A percentile compares a stretch with the other conserved stretches of the same genome.
Conservation (phyloP, 2,113 vertebrate genomes). For the Crypturellus undulatus region DNA sequence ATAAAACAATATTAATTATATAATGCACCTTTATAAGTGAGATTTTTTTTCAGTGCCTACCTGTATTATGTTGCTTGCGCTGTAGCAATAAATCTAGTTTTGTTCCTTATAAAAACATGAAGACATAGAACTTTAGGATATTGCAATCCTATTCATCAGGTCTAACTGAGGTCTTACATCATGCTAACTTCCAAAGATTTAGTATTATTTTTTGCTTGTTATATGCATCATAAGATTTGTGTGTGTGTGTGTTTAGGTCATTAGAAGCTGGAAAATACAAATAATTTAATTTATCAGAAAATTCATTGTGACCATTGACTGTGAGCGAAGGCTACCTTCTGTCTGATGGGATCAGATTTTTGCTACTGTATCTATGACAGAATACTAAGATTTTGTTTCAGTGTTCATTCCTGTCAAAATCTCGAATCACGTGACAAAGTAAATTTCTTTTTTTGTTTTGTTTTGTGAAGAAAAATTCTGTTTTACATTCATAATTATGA, state of each 20-base stretch:
- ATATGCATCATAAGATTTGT: neutral
- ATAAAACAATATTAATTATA: neutral
- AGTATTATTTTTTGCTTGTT: neutral
- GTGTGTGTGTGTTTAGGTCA: neutral
- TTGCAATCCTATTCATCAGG: neutral
- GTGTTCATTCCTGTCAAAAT: slow-evolving; percentile 20
- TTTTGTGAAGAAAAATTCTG: neutral
- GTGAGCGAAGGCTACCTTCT: neutral
- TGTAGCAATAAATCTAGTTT: neutral
- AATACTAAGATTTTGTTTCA: slow-evolving; percentile 2
- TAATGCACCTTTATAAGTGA: neutral
- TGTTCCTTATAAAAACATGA: neutral
- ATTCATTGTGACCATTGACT: neutral
- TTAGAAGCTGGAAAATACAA: neutral
- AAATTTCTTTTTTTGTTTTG: neutral
- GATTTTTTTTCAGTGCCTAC: neutral
- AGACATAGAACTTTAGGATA: neutral
- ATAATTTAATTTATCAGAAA: slow-evolving; percentile 32
- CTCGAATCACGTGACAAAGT: neutral
- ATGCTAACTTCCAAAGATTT: neutral
- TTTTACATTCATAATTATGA: neutral
- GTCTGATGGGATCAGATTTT: neutral
- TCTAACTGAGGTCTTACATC: neutral
- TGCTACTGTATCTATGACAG: neutral
- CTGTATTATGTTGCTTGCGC: neutral